A percentile compares a stretch with the other conserved stretches of the same genome.
Conservation (phyloP, 2,888 invertebrate species). For the Diplazon laetatorius region DNA sequence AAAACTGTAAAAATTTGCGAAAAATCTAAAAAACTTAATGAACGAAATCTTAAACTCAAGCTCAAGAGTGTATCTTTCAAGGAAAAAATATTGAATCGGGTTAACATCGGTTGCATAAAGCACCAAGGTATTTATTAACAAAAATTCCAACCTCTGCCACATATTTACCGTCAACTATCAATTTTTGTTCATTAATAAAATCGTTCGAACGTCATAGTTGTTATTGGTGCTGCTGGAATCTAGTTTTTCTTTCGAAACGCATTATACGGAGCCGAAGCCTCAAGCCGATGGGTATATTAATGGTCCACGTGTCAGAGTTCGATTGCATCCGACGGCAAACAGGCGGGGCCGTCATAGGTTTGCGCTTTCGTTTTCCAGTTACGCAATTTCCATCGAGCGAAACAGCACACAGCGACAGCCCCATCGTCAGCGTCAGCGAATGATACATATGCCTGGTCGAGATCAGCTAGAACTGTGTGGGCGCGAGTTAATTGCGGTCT, state of each 20-base stretch:
- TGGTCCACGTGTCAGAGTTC: slow-evolving; percentile 45
- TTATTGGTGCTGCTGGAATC: not conserved
- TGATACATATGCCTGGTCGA: not conserved
- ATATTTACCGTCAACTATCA: no score
- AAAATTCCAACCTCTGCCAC: no score
- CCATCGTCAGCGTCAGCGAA: slow-evolving; percentile 6
- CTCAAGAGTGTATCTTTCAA: no score
- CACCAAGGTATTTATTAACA: no score
- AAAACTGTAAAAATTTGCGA: no score
- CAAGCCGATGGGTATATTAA: slow-evolving; percentile 42
- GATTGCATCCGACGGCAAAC: slow-evolving; percentile 43
- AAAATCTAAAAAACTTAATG: no score
- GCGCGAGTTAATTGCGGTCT: slow-evolving; percentile 49
- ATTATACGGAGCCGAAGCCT: slow-evolving; percentile 4
- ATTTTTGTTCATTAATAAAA: no score
- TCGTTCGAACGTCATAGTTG: no score
- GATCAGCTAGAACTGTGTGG: slow-evolving; percentile 22
- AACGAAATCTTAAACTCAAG: no score
- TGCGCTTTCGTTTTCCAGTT: slow-evolving; percentile 43
- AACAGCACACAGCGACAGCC: slow-evolving; percentile 1
- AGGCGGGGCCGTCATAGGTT: slow-evolving; percentile 28
- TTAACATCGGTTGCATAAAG: no score
- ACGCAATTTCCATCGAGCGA: slow-evolving; percentile 36
- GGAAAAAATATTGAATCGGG: no score
- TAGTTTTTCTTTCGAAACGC: not conserved